phyloP scores from a whole-genome alignment of 2,797 vertebrate genomes.

The Salmo trutta region DNA sequence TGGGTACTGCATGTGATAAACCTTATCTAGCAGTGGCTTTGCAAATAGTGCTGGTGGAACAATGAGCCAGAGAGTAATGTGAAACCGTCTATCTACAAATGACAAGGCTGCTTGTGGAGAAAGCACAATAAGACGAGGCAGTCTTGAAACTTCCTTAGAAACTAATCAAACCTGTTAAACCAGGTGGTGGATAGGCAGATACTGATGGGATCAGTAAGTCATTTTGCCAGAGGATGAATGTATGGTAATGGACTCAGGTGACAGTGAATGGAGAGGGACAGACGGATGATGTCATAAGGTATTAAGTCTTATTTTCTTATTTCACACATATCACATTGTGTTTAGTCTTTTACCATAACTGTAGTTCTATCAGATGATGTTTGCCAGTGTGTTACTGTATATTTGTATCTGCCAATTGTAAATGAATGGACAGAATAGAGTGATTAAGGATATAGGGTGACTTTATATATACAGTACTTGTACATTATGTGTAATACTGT shows the following conservation, averaged over 20 bases:
- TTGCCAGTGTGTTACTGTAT: constrained; percentile 2
- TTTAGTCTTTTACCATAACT: background rate
- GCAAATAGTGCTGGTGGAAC: background rate
- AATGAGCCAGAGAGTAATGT: background rate
- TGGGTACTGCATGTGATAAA: background rate
- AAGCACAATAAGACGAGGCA: background rate
- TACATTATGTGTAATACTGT: background rate
- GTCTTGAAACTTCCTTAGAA: background rate
- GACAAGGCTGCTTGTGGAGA: background rate
- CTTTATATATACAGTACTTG: background rate
- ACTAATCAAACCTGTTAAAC: background rate
- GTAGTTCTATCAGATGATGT: background rate
- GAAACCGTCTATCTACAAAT: background rate
- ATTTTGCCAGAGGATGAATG: background rate
- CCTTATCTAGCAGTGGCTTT: background rate
- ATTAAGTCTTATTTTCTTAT: background rate
- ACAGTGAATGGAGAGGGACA: background rate
- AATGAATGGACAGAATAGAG: background rate
- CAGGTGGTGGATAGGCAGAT: background rate
- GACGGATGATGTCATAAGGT: background rate
- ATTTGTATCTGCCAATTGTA: constrained; percentile 12
- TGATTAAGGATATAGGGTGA: background rate
- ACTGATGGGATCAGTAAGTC: background rate
- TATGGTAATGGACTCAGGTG: background rate
- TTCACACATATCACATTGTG: background rate